Evolutionary conservation across 2,113 vertebrate genomes (phyloP).

Genomic region (Triplophysa rosa): DNA sequence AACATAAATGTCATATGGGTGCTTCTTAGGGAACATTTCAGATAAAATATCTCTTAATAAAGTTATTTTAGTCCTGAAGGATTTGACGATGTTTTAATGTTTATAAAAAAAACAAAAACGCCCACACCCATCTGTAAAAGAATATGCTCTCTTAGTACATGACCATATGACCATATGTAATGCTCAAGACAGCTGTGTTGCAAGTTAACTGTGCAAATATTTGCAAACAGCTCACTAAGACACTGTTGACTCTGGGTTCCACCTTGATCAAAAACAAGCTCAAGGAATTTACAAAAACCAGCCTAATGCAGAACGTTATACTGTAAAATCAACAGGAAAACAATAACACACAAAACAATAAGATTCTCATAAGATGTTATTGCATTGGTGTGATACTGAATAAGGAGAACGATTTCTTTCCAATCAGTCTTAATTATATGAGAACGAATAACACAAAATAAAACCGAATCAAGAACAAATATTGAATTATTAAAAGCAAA

Average conservation of each 20-base stretch:
- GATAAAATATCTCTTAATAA: too few species aligned
- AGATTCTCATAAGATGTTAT: not conserved
- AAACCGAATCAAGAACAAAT: not conserved
- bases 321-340: not conserved
- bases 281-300: not conserved
- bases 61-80: too few species aligned
- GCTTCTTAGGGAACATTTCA: not conserved
- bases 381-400: not conserved
- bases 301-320: not conserved
- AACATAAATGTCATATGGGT: not conserved
- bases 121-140: not conserved
- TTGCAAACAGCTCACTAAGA: conserved; percentile 29
- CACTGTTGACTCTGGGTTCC: conserved; percentile 38
- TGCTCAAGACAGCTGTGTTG: conserved; percentile 8
- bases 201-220: conserved; percentile 48
- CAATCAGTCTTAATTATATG: not conserved
- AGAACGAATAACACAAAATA: not conserved
- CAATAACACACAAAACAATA: not conserved
- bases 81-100: not conserved
- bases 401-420: not conserved
- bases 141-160: not conserved
- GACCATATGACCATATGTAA: conserved; percentile 24
- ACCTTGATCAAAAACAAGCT: conserved; percentile 30
- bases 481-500: not conserved
- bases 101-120: not conserved